Evolutionary conservation across 1,140 invertebrate genomes (phyloP).

Genomic region (Artemia franciscana): DNA sequence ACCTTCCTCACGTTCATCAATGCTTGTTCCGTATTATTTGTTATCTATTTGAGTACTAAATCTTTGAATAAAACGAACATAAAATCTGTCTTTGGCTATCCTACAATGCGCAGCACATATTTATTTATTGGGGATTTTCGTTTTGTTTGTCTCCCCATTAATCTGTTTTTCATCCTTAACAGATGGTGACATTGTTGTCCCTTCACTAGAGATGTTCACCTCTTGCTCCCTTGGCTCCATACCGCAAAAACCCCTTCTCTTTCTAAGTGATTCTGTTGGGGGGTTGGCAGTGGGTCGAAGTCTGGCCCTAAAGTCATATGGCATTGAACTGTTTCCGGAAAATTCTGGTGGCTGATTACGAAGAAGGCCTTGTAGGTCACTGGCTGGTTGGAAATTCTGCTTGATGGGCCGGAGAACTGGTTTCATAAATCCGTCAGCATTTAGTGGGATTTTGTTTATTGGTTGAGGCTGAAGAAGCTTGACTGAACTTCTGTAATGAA

Average conservation of each 20-base stretch:
- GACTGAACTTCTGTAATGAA: too few species aligned
- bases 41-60: too few species aligned
- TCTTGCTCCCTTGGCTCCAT: background rate
- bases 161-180: too few species aligned
- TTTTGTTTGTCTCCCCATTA: too few species aligned
- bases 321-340: background rate
- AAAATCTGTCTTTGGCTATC: too few species aligned
- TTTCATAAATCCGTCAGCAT: background rate
- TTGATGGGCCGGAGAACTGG: background rate
- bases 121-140: too few species aligned
- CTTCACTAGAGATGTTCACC: too few species aligned
- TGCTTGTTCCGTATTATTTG: too few species aligned
- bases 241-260: background rate
- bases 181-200: too few species aligned
- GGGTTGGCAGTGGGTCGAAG: background rate
- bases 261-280: background rate
- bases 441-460: background rate
- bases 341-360: background rate
- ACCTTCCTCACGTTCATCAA: too few species aligned
- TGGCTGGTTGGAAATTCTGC: background rate
- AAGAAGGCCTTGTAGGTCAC: background rate
- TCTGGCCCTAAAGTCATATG: background rate
- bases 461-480: background rate
- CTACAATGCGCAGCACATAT: too few species aligned
- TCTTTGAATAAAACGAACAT: too few species aligned